Base-by-base conservation (phyloP, 2,797 vertebrate genomes). In the Petrocephalus schoutedeni region DNA sequence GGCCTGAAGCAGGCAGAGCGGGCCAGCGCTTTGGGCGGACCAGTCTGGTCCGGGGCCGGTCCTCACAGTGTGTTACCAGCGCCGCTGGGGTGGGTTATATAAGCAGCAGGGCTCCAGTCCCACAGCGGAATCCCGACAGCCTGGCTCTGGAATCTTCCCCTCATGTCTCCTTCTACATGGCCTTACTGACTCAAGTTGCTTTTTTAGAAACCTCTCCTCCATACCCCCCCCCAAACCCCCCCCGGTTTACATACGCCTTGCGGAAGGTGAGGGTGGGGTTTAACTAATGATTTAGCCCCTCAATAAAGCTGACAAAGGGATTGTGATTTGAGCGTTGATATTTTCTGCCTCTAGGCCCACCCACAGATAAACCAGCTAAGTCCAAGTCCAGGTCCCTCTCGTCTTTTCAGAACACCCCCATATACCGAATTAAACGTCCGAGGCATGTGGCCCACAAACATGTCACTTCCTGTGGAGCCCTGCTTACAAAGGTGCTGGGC, bases 221-320 rank as follows among this genome's bases (percentile, higher is more conserved):
- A 84, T 23, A 84, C 23, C 12, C 1, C 1, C 80, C 49, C 45
- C 49, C 41, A 0, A 6, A 16, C 14, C 7, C 0, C 51, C 80
- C 21, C 10, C 9, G 1, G 54, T 53, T 84, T 84, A 54, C 9
- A 84, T 54, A 53, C 0, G 21, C n/a, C 80, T 23, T 51, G 14
- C 7, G 28, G 53, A 53, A 19, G 84, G 23, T 54, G 54, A 54
- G 84, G 54, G 84, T 57, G 32, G 67, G 14, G 14, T 71, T 36
- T 71, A 32, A 85, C n/a, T 54, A 85, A 85, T 85, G 84, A 85
- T 58, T 85, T 58, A 36, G 14, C 23, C 84, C 84, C 84, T 85
- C 84, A 57, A 85, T 58, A 85, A 85, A 85, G 54, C 84, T 57
- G 53, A 85, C 84, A 85, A 8, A 32, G 21, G 28, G 53, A 57